phyloP scores from a whole-genome alignment of 2,113 vertebrate genomes.

The Parus major region DNA sequence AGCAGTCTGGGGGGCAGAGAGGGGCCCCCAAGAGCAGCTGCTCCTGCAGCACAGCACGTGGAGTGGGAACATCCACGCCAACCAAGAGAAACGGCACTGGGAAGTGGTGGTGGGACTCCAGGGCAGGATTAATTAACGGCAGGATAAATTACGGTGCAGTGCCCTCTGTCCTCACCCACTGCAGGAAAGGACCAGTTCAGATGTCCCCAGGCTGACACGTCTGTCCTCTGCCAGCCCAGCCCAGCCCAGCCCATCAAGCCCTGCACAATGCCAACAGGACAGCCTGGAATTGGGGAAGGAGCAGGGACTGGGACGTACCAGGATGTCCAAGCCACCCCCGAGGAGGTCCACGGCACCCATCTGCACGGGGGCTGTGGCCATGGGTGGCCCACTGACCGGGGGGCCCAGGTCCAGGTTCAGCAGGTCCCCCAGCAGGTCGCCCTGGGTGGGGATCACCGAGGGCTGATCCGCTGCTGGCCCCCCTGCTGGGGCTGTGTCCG shows the following conservation, averaged over 20 bases:
- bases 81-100: rapidly evolving
- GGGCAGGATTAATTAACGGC: background rate
- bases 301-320: conserved; percentile 73
- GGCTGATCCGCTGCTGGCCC: conserved; percentile 79
- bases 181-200: background rate
- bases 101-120: background rate
- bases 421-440: conserved; percentile 92
- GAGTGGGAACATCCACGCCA: background rate
- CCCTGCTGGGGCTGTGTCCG: conserved; percentile 75
- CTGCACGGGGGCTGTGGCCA: conserved; percentile 81
- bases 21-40: background rate
- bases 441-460: conserved; percentile 90
- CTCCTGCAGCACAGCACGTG: background rate
- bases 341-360: conserved; percentile 94
- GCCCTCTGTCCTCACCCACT: background rate
- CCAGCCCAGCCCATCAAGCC: background rate
- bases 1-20: background rate
- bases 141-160: background rate
- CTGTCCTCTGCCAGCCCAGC: background rate
- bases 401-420: conserved; percentile 93
- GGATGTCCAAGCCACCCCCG: conserved; percentile 89
- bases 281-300: rapidly evolving
- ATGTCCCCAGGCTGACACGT: background rate
- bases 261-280: rapidly evolving
- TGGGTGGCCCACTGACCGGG: conserved; percentile 79